Evolutionary conservation across 2,888 invertebrate genomes (phyloP).

Genomic region (Apamea epomidion): DNA sequence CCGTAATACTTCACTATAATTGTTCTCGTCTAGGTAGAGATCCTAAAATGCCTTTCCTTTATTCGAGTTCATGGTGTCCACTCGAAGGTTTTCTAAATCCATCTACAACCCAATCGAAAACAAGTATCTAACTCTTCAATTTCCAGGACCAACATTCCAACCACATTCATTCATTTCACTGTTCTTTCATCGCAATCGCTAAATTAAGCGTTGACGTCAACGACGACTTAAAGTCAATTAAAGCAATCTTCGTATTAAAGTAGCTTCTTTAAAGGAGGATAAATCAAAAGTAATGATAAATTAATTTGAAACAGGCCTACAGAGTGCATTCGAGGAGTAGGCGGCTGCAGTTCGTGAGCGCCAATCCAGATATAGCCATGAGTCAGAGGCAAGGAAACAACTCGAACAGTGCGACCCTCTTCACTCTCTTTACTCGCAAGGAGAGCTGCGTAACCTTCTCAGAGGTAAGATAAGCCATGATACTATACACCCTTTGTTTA

Average conservation of each 20-base stretch:
- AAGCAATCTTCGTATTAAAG: conserved; percentile 53
- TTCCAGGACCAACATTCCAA: conserved; percentile 33
- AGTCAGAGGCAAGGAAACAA: conserved; percentile 74
- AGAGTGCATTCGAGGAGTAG: conserved; percentile 63
- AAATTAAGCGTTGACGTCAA: conserved; percentile 58
- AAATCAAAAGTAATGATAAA: conserved; percentile 65
- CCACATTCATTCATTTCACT: conserved; percentile 44
- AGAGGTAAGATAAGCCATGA: conserved; percentile 26
- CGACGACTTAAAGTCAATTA: conserved; percentile 53
- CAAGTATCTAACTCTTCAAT: neutral
- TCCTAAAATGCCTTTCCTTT: neutral
- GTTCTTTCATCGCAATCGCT: conserved; percentile 52
- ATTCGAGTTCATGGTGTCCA: neutral
- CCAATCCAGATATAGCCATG: conserved; percentile 77
- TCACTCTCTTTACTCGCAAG: conserved; percentile 67
- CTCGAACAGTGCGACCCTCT: conserved; percentile 68
- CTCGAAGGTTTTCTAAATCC: neutral
- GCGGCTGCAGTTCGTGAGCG: conserved; percentile 70
- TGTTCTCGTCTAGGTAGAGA: neutral
- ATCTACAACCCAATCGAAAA: no score
- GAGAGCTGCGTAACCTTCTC: conserved; percentile 49
- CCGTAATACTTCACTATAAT: neutral
- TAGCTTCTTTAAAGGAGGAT: conserved; percentile 49
- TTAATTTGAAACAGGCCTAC: conserved; percentile 54
- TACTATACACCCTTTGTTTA: conserved; percentile 6